Conservation (phyloP, 53 echinoderm and acorn worm species). For the Luidia sarsii region DNA sequence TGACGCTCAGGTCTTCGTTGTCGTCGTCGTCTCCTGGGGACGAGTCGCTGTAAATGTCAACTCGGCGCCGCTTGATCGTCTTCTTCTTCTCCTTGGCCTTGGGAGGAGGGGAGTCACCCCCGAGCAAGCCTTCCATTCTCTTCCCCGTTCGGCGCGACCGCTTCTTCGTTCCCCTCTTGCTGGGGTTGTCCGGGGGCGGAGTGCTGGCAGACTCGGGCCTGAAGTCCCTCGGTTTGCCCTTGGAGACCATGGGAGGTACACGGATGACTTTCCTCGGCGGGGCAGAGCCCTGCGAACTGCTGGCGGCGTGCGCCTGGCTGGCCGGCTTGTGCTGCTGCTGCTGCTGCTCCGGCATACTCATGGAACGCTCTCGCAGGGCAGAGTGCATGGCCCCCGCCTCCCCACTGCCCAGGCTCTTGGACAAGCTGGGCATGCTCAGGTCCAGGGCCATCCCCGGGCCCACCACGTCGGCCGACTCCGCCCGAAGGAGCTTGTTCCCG, state of each 20-base stretch:
- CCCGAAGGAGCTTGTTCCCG: constrained; percentile 27
- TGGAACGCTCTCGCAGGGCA: constrained; percentile 41
- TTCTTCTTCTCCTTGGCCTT: constrained; percentile 63
- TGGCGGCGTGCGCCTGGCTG: constrained; percentile 24
- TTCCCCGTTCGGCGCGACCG: constrained; percentile 56
- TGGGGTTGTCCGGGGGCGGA: constrained; percentile 54
- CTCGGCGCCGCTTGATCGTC: constrained; percentile 39
- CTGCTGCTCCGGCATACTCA: constrained; percentile 30
- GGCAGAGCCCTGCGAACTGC: constrained; percentile 1
- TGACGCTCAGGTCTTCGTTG: constrained; percentile 64
- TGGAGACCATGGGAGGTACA: constrained; percentile 59
- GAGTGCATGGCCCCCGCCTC: constrained; percentile 25
- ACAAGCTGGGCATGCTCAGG: constrained; percentile 67
- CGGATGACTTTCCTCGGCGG: constrained; percentile 36
- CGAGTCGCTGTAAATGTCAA: constrained; percentile 67
- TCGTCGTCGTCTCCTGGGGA: constrained; percentile 76
- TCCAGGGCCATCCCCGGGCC: constrained; percentile 58
- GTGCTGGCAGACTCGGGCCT: constrained; percentile 55
- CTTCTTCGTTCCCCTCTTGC: constrained; percentile 63
- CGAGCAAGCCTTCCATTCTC: constrained; percentile 60
- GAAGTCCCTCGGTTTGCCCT: constrained; percentile 96
- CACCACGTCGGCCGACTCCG: constrained; percentile 5
- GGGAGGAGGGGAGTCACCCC: constrained; percentile 64
- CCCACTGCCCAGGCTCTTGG: constrained; percentile 53
- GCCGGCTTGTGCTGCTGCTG: constrained; percentile 8